Conservation (phyloP, 2,888 invertebrate species). For the Scelioninae gen. 2 region DNA sequence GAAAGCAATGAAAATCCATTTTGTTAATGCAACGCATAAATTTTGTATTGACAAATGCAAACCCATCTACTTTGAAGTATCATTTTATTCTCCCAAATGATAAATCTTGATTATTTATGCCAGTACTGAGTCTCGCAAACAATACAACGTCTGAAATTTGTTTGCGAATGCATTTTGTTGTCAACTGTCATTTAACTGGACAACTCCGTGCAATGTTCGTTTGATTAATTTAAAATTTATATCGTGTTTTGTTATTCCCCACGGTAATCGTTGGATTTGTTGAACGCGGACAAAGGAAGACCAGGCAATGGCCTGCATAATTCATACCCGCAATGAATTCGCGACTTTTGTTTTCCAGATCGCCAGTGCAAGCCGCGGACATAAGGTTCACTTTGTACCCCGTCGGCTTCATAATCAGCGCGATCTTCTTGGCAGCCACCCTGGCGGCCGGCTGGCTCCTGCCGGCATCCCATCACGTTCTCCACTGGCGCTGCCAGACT, state of each 20-base stretch:
- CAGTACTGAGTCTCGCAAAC: too few species aligned
- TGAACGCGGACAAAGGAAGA: conserved; percentile 14
- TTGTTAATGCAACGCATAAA: too few species aligned
- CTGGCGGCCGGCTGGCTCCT: conserved; percentile 86
- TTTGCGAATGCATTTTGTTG: too few species aligned
- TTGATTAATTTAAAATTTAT: conserved; percentile 1
- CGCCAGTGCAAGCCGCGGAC: conserved; percentile 69
- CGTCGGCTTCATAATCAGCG: conserved; percentile 86
- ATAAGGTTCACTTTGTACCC: conserved; percentile 85
- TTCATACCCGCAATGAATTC: conserved; percentile 45
- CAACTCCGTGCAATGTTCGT: too few species aligned
- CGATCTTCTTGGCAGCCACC: conserved; percentile 88
- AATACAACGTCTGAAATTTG: too few species aligned
- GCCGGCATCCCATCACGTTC: conserved; percentile 88
- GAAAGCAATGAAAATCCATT: too few species aligned
- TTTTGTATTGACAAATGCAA: too few species aligned
- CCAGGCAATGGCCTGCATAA: conserved; percentile 22
- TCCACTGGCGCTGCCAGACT: conserved; percentile 93
- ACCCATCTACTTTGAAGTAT: too few species aligned
- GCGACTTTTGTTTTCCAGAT: conserved; percentile 60
- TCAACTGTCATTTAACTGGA: too few species aligned
- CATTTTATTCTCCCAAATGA: too few species aligned
- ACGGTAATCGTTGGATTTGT: background rate
- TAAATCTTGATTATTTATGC: too few species aligned
- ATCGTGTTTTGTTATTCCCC: background rate